Base-by-base conservation (phyloP, 2,797 vertebrate species). In the Siniperca obscura region DNA sequence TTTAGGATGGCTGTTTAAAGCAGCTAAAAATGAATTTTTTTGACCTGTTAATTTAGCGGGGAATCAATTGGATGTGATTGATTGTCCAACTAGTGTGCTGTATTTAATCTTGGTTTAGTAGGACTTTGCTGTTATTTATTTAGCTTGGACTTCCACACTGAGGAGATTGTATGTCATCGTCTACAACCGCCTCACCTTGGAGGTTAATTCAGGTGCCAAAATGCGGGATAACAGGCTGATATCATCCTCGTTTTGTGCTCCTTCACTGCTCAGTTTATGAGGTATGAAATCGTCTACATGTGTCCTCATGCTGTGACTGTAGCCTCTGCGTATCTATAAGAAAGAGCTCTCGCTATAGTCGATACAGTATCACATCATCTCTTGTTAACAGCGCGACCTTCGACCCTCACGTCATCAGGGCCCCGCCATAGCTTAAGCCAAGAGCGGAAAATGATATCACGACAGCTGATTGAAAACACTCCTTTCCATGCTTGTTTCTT, bases 401-500 rank as follows among this genome's bases (percentile, higher is more conserved):
- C 22, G 73, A 70, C 78, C 61, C 68, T 25, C 7, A 0, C 34
- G 25, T 78, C 80, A 46, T 50, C 78, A 0, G 34, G 71, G 67
- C 65, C 27, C 59, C 11, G 3, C 5, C 48, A 44, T 0, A 0
- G 44, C 53, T 27, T 40, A 71, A 44, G 81, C 87, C 79, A 71
- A 83, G 68, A 82, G 53, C 0, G 30, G 68, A 60, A 83, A 76
- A 80, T 84, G 66, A 92, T 87, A 87, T 89, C 84, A 85, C 67
- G 79, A 76, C 76, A 71, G 79, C 68, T 90, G 85, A 91, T 90
- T 91, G 83, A 88, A 92, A 93, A 90, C 87, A 88, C 81, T 78
- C 80, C 50, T 65, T 57, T 80, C 71, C 67, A 25, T 10, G 50
- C 73, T 76, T 80, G 53, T 86, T 74, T 80, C 66, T 74, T 36